A percentile compares a stretch with the other conserved stretches of the same genome.
These are phyloP conservation scores for Theristicus caerulescens DNA, from an alignment of 2,113 vertebrate species.

Conservation along the genomic window DNA sequence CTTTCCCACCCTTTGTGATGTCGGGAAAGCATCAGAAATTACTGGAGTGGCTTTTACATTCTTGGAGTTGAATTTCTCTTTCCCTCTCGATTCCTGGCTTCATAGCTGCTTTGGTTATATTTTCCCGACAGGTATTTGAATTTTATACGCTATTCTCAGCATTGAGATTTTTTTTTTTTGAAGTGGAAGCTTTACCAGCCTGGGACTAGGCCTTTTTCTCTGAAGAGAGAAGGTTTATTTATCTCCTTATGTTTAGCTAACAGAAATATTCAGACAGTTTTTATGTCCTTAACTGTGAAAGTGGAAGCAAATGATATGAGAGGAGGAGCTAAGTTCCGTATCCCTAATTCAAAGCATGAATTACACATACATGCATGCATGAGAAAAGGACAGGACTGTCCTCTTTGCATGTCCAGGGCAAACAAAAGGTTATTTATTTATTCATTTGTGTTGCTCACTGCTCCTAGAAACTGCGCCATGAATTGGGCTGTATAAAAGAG, in stretches of 20 bases:
- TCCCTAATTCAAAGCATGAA: not conserved
- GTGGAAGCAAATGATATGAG: not conserved
- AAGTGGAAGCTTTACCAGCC: not conserved
- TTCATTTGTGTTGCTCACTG: not conserved
- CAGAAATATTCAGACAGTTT: not conserved
- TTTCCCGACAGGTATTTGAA: not conserved
- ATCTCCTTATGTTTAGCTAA: not conserved
- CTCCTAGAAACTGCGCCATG: not conserved
- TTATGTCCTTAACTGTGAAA: not conserved
- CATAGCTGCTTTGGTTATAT: not conserved
- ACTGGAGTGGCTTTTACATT: not conserved
- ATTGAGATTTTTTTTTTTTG: not conserved
- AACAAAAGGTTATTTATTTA: not conserved
- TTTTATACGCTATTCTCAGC: not conserved
- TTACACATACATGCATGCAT: not conserved
- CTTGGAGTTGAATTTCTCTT: not conserved
- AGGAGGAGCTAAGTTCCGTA: not conserved
- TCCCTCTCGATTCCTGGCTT: rapidly evolving
- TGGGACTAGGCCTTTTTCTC: not conserved
- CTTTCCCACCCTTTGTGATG: not conserved
- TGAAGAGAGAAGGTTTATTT: not conserved
- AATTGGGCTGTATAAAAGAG: not conserved
- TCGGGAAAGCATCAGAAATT: not conserved
- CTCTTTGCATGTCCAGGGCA: not conserved
- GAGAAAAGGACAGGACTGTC: not conserved